phyloP scores from a whole-genome alignment of 2,113 vertebrate genomes.

The Hystrix cristata region DNA sequence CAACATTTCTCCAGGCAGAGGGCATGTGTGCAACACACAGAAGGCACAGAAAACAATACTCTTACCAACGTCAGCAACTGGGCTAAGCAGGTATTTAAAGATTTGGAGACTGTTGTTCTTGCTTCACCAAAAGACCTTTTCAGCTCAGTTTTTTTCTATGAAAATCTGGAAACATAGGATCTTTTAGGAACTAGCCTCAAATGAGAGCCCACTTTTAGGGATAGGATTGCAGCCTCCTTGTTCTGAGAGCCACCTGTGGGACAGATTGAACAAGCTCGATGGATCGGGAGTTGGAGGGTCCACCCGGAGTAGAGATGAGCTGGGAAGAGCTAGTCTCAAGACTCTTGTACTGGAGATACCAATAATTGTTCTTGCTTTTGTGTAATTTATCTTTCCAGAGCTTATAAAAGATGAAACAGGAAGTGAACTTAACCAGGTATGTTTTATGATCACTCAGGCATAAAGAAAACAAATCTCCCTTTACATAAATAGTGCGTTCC shows the following conservation, averaged over 20 bases:
- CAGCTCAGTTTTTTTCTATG: background rate
- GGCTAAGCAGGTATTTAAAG: background rate
- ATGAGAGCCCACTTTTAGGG: background rate
- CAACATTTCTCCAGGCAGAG: no score
- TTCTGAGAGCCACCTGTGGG: background rate
- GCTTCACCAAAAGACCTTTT: background rate
- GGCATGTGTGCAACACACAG: no score
- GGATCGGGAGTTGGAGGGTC: background rate
- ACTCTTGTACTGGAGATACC: background rate
- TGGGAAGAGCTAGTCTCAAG: background rate
- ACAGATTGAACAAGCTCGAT: background rate
- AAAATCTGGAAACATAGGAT: background rate
- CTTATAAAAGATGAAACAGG: background rate
- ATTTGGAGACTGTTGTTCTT: background rate
- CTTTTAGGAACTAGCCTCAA: background rate
- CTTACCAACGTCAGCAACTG: background rate
- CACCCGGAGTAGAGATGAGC: background rate
- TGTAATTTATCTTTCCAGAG: background rate
- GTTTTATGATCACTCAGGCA: background rate
- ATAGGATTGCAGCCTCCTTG: background rate
- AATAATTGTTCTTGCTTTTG: background rate
- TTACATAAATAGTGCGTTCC: background rate
- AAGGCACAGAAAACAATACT: background rate
- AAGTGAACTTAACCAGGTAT: constrained; percentile 57
- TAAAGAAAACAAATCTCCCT: background rate